Percentiles rank a stretch among this genome's conserved stretches.
These are phyloP conservation scores for Thunnus albacares DNA, from an alignment of 2,797 vertebrate genomes.

Conservation along the genomic window DNA sequence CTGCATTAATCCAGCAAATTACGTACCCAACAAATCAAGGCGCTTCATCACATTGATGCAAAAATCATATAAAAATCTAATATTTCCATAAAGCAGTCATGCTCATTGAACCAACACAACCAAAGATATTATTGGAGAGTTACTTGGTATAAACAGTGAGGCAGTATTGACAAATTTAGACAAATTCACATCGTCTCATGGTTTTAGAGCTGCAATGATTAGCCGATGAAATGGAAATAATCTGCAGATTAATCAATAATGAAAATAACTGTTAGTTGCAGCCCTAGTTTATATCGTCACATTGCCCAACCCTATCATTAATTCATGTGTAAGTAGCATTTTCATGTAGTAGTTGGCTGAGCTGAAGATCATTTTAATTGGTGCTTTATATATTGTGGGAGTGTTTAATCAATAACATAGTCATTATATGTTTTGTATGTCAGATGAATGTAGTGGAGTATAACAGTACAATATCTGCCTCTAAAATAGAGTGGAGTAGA, in stretches of 20 bases:
- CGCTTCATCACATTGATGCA: too few relatives aligned
- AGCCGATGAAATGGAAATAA: too few relatives aligned
- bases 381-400: background rate
- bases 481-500: background rate
- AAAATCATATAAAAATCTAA: background rate
- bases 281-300: background rate
- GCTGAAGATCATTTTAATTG: background rate
- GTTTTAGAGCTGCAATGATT: too few relatives aligned
- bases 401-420: background rate
- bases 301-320: background rate
- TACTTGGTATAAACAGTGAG: background rate
- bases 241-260: too few relatives aligned
- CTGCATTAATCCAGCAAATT: too few relatives aligned
- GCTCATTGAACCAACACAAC: background rate
- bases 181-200: too few relatives aligned
- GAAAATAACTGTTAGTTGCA: too few relatives aligned
- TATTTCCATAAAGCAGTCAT: background rate
- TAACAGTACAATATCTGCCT: background rate
- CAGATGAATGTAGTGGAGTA: background rate
- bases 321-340: background rate
- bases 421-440: background rate
- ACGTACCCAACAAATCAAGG: too few relatives aligned
- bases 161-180: background rate
- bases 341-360: background rate
- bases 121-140: background rate